phyloP scores from a whole-genome alignment of 2,888 invertebrate genomes.

The Drosophila planitibia region DNA sequence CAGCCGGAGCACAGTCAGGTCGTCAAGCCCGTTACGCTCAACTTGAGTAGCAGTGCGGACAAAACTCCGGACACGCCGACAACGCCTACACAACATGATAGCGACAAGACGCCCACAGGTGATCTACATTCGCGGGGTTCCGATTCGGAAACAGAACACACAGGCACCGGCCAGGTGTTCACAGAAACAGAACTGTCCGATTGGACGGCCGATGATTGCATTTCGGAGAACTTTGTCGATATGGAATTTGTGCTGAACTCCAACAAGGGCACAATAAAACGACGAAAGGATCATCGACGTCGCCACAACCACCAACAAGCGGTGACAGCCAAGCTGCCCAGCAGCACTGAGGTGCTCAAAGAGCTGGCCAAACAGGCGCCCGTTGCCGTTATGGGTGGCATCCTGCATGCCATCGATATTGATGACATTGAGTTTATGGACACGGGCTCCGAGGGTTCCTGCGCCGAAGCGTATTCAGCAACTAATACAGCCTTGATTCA shows the following conservation, averaged over 20 bases:
- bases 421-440: conserved; percentile 95
- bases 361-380: conserved; percentile 77
- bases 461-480: conserved; percentile 88
- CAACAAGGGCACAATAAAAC: conserved; percentile 85
- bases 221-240: conserved; percentile 91
- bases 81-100: conserved; percentile 74
- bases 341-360: conserved; percentile 66
- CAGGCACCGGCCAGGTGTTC: conserved; percentile 87
- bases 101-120: conserved; percentile 85
- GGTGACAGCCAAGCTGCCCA: conserved; percentile 82
- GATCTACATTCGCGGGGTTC: conserved; percentile 86
- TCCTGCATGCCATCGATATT: conserved; percentile 86
- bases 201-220: conserved; percentile 93
- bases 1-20: conserved; percentile 69
- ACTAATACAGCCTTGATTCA: conserved; percentile 86
- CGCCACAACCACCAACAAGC: conserved; percentile 30
- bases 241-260: conserved; percentile 88
- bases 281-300: conserved; percentile 82
- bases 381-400: conserved; percentile 84
- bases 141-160: conserved; percentile 90
- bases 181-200: conserved; percentile 96
- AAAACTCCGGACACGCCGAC: conserved; percentile 66
- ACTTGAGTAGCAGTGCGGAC: conserved; percentile 63
- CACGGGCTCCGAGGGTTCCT: conserved; percentile 92
- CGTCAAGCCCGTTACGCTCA: conserved; percentile 81